Evolutionary conservation across 2,113 vertebrate genomes (phyloP), one percentile per base, ranked within the genome.

Genomic region (Caretta caretta): DNA sequence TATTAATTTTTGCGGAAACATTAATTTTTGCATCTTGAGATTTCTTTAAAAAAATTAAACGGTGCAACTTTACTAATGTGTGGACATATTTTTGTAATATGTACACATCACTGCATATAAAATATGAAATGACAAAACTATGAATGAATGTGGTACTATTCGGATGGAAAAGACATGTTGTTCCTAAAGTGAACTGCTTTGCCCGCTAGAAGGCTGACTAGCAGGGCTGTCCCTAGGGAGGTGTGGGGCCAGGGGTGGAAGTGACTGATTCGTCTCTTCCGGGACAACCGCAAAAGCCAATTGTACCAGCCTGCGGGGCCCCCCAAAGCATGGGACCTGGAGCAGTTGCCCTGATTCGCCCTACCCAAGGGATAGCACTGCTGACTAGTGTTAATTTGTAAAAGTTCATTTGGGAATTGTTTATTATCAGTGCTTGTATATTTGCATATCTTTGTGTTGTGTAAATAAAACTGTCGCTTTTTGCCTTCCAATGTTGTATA

Each of bases 401-500:
- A 96, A 94, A 85, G 79, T 94, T 90, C 94, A 94, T 93, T 94
- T 94, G 90, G 95, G 95, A 95, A 97, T 90, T 93, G 87, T 94
- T 92, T 88, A 82, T 96, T 90, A 97, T 96, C 91, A 94, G 95
- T 94, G 75, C 59, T 82, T 88, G 19, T 83, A 94, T 85, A 96
- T 97, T 96, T 96, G 62, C 93, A 95, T 95, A 93, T 90, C 31
- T 50, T 56, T 65, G n/a, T 83, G 84, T 86, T 89, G 89, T 96
- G 79, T 93, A 93, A 93, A 94, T 95, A 97, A 95, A 97, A 84
- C 57, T 82, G 42, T 80, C 84, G 89, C 35, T 76, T 95, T 79
- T 86, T 90, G 46, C 86, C 92, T 94, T 90, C 80, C 83, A 90
- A 87, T 62, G 72, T 53, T 79, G 42, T 42, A 50, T 56, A 92